Conservation (phyloP, 2,113 vertebrate species). For the Seriola aureovittata region DNA sequence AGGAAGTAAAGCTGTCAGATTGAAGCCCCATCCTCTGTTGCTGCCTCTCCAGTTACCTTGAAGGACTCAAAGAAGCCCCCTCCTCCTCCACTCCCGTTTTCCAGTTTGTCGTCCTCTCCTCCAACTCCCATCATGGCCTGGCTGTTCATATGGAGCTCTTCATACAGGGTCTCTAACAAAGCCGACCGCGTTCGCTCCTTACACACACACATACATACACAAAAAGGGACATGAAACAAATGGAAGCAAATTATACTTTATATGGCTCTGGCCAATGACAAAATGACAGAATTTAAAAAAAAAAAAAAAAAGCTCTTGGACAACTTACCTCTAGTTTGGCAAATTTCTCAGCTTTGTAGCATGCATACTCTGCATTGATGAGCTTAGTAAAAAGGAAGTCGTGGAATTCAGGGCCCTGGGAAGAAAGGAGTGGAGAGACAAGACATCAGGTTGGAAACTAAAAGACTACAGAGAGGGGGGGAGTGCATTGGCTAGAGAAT, state of each 20-base stretch:
- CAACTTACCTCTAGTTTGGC: slow-evolving; percentile 93
- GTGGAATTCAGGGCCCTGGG: slow-evolving; percentile 93
- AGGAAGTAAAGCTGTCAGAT: slow-evolving; percentile 17
- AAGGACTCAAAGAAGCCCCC: slow-evolving; percentile 97
- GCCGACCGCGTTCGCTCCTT: slow-evolving; percentile 93
- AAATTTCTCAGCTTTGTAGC: slow-evolving; percentile 97
- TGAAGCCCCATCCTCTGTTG: slow-evolving; percentile 7
- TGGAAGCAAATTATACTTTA: background rate
- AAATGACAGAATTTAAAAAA: background rate
- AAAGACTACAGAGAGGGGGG: background rate
- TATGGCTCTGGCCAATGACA: background rate
- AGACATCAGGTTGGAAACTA: background rate
- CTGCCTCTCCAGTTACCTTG: slow-evolving; percentile 87
- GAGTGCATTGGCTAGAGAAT: too few relatives aligned
- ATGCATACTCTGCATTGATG: slow-evolving; percentile 97
- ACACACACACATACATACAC: slow-evolving; percentile 10
- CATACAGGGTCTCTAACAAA: slow-evolving; percentile 93
- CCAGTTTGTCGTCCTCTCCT: slow-evolving; percentile 92
- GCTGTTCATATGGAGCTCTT: slow-evolving; percentile 93
- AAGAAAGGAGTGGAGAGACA: slow-evolving; percentile 4
- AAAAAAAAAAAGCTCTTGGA: background rate
- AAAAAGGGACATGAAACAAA: background rate
- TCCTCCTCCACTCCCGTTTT: slow-evolving; percentile 90
- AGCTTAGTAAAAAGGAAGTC: slow-evolving; percentile 97
- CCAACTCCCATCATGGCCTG: slow-evolving; percentile 95